These are phyloP conservation scores for Gasteruption jaculator DNA, from an alignment of 2,888 invertebrate genomes.

Conservation along the genomic window DNA sequence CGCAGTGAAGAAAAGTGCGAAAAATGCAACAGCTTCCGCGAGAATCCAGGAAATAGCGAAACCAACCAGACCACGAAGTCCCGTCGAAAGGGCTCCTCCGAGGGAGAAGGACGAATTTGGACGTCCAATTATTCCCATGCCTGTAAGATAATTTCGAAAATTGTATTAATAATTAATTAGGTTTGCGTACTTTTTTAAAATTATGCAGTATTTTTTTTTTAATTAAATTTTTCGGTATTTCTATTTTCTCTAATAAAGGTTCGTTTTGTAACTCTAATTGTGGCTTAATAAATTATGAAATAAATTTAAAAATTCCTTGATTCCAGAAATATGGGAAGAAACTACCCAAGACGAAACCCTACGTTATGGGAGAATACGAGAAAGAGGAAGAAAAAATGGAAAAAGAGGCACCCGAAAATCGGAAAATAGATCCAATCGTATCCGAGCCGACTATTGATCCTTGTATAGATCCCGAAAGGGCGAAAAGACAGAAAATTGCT, in stretches of 20 bases:
- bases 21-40: slow-evolving; percentile 22
- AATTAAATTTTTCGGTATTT: too few species aligned
- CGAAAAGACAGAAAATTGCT: slow-evolving; percentile 30
- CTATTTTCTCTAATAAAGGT: too few species aligned
- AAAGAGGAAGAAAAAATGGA: slow-evolving; percentile 1
- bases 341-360: slow-evolving; percentile 27
- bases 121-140: slow-evolving; percentile 27
- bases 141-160: slow-evolving; percentile 23
- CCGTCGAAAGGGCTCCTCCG: slow-evolving; percentile 25
- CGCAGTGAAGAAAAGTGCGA: slow-evolving; percentile 27
- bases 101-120: slow-evolving; percentile 33
- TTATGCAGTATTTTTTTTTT: too few species aligned
- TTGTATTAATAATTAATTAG: background rate
- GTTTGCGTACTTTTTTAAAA: too few species aligned
- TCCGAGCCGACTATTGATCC: slow-evolving; percentile 35
- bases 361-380: slow-evolving; percentile 26
- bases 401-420: slow-evolving; percentile 2
- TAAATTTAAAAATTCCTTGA: background rate
- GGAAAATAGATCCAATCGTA: slow-evolving; percentile 28
- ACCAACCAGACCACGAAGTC: slow-evolving; percentile 28
- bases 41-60: slow-evolving; percentile 25
- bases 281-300: slow-evolving; percentile 1
- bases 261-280: too few species aligned
- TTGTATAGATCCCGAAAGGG: slow-evolving; percentile 27
- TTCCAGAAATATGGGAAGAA: slow-evolving; percentile 28